Percentiles rank a stretch among this genome's conserved stretches.
phyloP scores from a whole-genome alignment of 2,888 invertebrate genomes.

The Odontothrips loti region DNA sequence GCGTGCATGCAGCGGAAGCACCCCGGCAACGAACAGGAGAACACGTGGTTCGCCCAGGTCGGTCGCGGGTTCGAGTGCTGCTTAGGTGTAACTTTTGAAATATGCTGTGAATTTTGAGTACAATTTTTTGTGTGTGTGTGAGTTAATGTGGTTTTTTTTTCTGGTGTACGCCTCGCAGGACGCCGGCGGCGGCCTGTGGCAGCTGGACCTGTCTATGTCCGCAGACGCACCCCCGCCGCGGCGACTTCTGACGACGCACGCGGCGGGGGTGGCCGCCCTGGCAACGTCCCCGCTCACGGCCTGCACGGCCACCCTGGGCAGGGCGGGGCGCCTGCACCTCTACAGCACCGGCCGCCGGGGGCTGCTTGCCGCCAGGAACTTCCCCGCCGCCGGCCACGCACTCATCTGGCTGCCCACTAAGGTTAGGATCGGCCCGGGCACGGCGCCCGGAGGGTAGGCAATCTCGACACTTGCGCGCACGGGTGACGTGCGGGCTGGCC shows the following conservation, averaged over 20 bases:
- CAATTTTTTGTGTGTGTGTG: no score
- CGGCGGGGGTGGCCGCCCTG: slow-evolving; percentile 67
- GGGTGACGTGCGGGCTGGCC: no score
- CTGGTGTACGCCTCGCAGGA: slow-evolving; percentile 54
- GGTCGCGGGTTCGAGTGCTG: no score
- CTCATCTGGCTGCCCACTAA: slow-evolving; percentile 67
- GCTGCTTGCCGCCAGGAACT: slow-evolving; percentile 59
- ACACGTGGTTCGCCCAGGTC: slow-evolving; percentile 20
- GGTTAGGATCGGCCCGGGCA: no score
- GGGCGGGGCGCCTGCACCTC: slow-evolving; percentile 67
- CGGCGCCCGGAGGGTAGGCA: no score
- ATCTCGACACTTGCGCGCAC: no score
- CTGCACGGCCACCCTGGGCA: slow-evolving; percentile 67
- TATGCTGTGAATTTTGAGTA: no score
- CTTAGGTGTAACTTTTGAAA: no score
- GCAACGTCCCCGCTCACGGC: slow-evolving; percentile 64
- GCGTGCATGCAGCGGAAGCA: slow-evolving; percentile 54
- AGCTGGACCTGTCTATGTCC: slow-evolving; percentile 59
- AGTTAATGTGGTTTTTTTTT: no score
- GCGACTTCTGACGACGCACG: slow-evolving; percentile 64
- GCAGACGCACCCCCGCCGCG: slow-evolving; percentile 33
- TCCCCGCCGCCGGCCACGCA: slow-evolving; percentile 53
- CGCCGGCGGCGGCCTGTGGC: slow-evolving; percentile 78
- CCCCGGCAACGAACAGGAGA: slow-evolving; percentile 38
- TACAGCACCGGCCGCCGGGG: slow-evolving; percentile 62